Conservation (phyloP, 2,888 invertebrate species). For the Ptychoptera albimana region DNA sequence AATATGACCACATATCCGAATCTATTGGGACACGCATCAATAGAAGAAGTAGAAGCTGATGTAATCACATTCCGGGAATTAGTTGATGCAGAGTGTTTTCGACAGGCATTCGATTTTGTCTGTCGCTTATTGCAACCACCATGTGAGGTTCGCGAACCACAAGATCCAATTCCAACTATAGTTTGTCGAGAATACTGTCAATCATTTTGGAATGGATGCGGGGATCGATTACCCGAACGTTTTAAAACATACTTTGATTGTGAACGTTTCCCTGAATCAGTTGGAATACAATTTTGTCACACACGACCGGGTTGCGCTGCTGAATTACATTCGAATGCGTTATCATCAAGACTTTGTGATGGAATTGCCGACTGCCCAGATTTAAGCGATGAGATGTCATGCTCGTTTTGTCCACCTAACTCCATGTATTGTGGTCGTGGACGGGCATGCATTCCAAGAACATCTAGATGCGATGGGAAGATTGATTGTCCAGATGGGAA, state of each 20-base stretch:
- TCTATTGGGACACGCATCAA: slow-evolving; percentile 39
- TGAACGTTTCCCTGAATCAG: slow-evolving; percentile 61
- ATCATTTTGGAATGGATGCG: slow-evolving; percentile 71
- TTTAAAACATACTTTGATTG: slow-evolving; percentile 62
- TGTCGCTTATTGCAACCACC: slow-evolving; percentile 75
- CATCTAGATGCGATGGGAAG: slow-evolving; percentile 64
- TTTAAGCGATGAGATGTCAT: slow-evolving; percentile 63
- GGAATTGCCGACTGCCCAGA: slow-evolving; percentile 76
- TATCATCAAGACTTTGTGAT: slow-evolving; percentile 68
- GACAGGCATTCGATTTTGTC: slow-evolving; percentile 75
- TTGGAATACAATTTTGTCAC: slow-evolving; percentile 54
- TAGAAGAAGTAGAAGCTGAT: slow-evolving; percentile 51
- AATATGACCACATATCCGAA: slow-evolving; percentile 77
- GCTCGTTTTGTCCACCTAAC: slow-evolving; percentile 59
- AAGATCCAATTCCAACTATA: slow-evolving; percentile 23
- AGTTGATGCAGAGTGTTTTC: slow-evolving; percentile 82
- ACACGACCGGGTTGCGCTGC: slow-evolving; percentile 70
- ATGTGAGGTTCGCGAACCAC: slow-evolving; percentile 51
- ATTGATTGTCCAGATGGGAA: slow-evolving; percentile 74
- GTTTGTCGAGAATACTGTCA: slow-evolving; percentile 68
- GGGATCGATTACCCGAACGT: slow-evolving; percentile 51
- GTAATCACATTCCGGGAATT: slow-evolving; percentile 70
- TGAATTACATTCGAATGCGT: slow-evolving; percentile 54
- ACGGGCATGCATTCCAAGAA: slow-evolving; percentile 52
- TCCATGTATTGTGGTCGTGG: slow-evolving; percentile 66